These are phyloP conservation scores for Mirza zaza DNA, from an alignment of 2,113 vertebrate genomes.

Conservation along the genomic window DNA sequence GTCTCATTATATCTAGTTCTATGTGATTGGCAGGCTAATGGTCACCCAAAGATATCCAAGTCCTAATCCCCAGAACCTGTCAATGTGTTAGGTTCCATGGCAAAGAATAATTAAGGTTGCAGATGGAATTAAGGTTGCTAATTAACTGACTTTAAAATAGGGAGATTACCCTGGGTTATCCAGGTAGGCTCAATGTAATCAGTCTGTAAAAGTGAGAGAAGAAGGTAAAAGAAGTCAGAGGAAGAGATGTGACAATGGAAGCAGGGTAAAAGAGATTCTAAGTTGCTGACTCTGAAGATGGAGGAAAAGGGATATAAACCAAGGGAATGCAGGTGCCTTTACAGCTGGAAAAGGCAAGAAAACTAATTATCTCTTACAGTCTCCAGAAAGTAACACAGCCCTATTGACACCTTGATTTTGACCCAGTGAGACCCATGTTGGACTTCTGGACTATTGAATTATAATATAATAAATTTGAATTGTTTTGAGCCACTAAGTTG, in stretches of 20 bases:
- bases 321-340: background rate
- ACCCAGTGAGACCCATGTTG: background rate
- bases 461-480: background rate
- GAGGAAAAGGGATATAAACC: background rate
- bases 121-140: background rate
- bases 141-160: background rate
- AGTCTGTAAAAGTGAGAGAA: background rate
- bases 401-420: background rate
- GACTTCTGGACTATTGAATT: background rate
- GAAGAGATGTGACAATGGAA: background rate
- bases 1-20: background rate
- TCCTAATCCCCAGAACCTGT: background rate
- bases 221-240: background rate
- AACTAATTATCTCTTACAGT: background rate
- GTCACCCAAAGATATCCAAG: background rate
- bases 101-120: constrained; percentile 2
- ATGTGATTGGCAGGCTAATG: background rate
- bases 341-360: background rate
- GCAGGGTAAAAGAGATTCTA: background rate
- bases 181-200: background rate
- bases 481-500: background rate
- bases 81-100: background rate
- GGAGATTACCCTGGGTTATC: background rate
- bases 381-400: background rate
- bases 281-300: background rate